Conservation (phyloP, 2,113 vertebrate genomes). For the Cephalopholis sonnerati region DNA sequence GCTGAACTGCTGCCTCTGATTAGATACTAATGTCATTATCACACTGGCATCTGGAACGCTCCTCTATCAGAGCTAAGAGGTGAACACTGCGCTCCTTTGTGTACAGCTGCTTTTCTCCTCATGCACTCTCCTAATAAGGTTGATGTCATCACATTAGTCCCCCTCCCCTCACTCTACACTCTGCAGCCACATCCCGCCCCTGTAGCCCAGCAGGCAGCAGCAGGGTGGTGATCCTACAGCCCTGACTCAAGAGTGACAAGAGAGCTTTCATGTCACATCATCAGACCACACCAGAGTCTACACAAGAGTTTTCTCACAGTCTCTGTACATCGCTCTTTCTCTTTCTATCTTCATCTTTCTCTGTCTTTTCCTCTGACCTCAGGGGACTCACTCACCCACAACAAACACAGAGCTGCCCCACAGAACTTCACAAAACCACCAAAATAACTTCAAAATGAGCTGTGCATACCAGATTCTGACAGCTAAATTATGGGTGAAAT, state of each 20-base stretch:
- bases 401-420: slow-evolving; percentile 30
- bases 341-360: slow-evolving; percentile 18
- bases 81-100: slow-evolving; percentile 70
- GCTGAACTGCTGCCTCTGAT: slow-evolving; percentile 53
- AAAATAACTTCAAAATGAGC: slow-evolving; percentile 41
- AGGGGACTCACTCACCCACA: slow-evolving; percentile 36
- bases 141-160: slow-evolving; percentile 69
- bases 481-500: slow-evolving; percentile 55
- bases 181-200: slow-evolving; percentile 32
- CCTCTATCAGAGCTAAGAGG: slow-evolving; percentile 29
- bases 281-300: slow-evolving; percentile 36
- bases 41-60: slow-evolving; percentile 37
- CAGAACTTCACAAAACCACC: slow-evolving; percentile 24
- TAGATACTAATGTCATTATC: slow-evolving; percentile 65
- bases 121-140: slow-evolving; percentile 52
- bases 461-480: slow-evolving; percentile 34
- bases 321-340: neutral
- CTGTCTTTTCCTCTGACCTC: slow-evolving; percentile 26
- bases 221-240: slow-evolving; percentile 16
- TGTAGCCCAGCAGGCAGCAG: slow-evolving; percentile 33
- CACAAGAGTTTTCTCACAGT: slow-evolving; percentile 1
- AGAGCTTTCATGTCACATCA: slow-evolving; percentile 50
- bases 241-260: slow-evolving; percentile 20
- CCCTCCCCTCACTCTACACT: neutral
- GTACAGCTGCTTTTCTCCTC: slow-evolving; percentile 35